Conservation (phyloP, 2,113 vertebrate genomes). For the Lucifuga dentata region DNA sequence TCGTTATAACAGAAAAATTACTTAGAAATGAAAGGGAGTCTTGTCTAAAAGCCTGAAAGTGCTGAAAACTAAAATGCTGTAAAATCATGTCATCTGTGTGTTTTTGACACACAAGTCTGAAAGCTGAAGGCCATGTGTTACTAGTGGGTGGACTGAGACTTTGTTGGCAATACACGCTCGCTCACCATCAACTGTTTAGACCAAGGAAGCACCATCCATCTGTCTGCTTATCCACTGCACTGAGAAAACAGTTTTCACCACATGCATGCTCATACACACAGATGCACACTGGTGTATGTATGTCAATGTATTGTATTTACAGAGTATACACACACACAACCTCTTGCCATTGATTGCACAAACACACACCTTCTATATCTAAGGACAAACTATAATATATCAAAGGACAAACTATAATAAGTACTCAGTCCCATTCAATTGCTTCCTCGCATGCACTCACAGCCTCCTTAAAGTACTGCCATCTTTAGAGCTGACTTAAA, state of each 20-base stretch:
- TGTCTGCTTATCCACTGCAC: background rate
- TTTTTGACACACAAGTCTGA: background rate
- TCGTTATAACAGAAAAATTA: too few relatives aligned
- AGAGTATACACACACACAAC: constrained; percentile 1
- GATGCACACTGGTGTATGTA: background rate
- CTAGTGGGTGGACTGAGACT: background rate
- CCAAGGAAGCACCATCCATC: background rate
- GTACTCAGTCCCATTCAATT: too few relatives aligned
- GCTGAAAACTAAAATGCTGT: background rate
- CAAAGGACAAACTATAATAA: too few relatives aligned
- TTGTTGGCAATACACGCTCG: background rate
- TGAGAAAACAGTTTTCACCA: background rate
- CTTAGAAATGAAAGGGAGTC: too few relatives aligned
- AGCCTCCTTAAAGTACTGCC: background rate
- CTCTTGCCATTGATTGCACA: background rate
- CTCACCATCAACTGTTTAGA: constrained; percentile 17
- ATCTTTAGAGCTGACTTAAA: constrained; percentile 11
- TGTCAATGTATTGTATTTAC: background rate
- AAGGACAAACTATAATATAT: too few relatives aligned
- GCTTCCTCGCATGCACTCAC: too few relatives aligned
- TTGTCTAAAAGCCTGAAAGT: background rate
- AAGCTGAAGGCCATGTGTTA: constrained; percentile 9
- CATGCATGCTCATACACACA: background rate
- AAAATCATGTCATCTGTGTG: background rate
- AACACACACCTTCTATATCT: too few relatives aligned